Evolutionary conservation across 2,888 invertebrate species (phyloP), one percentile per base, ranked within the genome.

Genomic region (Cephonodes hylas): DNA sequence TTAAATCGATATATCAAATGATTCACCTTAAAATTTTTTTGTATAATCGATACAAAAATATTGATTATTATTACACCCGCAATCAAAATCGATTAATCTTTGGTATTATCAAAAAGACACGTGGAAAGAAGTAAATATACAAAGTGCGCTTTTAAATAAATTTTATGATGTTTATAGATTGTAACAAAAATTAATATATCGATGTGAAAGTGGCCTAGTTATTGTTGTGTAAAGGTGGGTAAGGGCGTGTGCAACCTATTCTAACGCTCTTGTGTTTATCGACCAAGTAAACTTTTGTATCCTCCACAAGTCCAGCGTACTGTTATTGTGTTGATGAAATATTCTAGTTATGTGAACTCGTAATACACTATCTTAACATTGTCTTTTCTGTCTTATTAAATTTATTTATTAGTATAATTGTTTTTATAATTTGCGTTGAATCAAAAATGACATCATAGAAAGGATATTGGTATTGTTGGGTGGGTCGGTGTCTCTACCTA

Each of bases 111-210:
- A 27, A 53, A 53, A 53, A 53, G 53, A 31, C 31, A 53, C 31
- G 53, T 53, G 15, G 53, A 8, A 31, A 53, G 31, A 53, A 10
- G 18, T 53, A 8, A 15, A 27, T 53, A 31, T 53, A 27, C 27
- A 53, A 53, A 53, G 18, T 53, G 48, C 48, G 53, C 53, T 53
- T 53, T 53, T 53, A 53, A 53, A 45, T 45, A 45, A 15, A 27
- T 27, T 53, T 31, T 31, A 53, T 31, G 27, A 53, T 53, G 10
- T 46, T 46, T 53, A 53, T 53, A 53, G 20, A 53, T 48, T 53
- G 15, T 18, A 27, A 27, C 15, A 15, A 18, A 34, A n/a, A n/a
- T n/a, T 34, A 34, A 3, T 44, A 8, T 53, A 27, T 53, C 53
- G 53, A 53, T 53, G 31, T 31, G 31, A 20, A 27, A 31, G 53